A percentile compares a stretch with the other conserved stretches of the same genome.
Conservation (phyloP, 2,113 vertebrate genomes). For the Tachysurus vachellii region DNA sequence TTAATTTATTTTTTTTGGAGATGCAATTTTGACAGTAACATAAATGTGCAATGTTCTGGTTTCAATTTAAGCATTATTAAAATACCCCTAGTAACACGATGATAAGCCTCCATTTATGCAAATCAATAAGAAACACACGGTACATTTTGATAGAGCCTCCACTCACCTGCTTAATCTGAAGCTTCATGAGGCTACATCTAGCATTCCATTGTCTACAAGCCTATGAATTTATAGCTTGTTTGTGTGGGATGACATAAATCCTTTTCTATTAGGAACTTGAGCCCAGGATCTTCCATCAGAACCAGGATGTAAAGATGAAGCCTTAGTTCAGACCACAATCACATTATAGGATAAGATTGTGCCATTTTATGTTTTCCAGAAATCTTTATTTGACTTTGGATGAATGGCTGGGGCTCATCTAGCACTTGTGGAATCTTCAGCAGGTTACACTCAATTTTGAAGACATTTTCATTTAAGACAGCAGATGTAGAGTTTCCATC, state of each 20-base stretch:
- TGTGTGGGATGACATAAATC: background rate
- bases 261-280: background rate
- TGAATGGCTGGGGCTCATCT: slow-evolving; percentile 32
- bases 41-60: background rate
- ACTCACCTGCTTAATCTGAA: background rate
- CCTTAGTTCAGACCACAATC: slow-evolving; percentile 28
- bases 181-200: slow-evolving; percentile 1
- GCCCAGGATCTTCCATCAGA: slow-evolving; percentile 33
- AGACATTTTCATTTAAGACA: slow-evolving; percentile 39
- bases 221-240: background rate
- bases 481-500: slow-evolving; percentile 28
- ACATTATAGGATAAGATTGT: slow-evolving; percentile 64
- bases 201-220: background rate
- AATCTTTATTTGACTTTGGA: slow-evolving; percentile 37
- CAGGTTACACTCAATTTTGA: slow-evolving; percentile 53
- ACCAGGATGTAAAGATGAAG: slow-evolving; percentile 30
- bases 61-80: background rate
- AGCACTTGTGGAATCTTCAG: slow-evolving; percentile 53
- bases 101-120: background rate
- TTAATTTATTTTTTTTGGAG: background rate
- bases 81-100: slow-evolving; percentile 10
- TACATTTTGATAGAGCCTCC: background rate
- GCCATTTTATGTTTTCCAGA: slow-evolving; percentile 47
- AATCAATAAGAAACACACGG: slow-evolving; percentile 1
- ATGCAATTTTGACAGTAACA: background rate